Percentiles rank a stretch among this genome's conserved stretches.
Conservation (phyloP, 2,888 invertebrate species). For the Xestia ashworthii region DNA sequence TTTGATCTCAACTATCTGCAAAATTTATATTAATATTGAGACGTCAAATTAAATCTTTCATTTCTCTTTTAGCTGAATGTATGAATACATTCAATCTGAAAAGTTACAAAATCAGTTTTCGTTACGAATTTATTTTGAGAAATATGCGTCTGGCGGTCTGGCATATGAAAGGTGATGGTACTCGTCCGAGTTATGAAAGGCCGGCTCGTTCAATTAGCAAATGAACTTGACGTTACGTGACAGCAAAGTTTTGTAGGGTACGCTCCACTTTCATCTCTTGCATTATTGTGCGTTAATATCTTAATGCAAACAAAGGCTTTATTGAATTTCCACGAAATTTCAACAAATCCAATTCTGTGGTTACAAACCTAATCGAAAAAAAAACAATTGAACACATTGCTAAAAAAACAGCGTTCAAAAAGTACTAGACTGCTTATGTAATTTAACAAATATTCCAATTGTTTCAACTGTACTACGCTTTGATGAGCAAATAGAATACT, state of each 20-base stretch:
- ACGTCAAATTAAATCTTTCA: conserved; percentile 48
- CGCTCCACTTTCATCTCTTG: conserved; percentile 54
- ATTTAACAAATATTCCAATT: conserved; percentile 25
- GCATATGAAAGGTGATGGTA: conserved; percentile 62
- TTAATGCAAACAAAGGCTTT: conserved; percentile 11
- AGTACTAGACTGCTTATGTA: conserved; percentile 5
- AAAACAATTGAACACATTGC: not conserved
- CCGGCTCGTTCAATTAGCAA: conserved; percentile 71
- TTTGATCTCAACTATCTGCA: conserved; percentile 52
- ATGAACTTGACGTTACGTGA: conserved; percentile 74
- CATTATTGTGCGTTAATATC: conserved; percentile 17
- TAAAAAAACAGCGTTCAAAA: not conserved
- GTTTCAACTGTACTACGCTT: conserved; percentile 32
- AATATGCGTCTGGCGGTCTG: conserved; percentile 55
- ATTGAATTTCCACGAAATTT: not conserved
- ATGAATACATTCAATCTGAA: conserved; percentile 58
- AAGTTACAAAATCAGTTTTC: conserved; percentile 55
- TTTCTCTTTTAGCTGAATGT: conserved; percentile 55
- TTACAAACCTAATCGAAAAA: not conserved
- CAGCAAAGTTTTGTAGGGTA: conserved; percentile 59
- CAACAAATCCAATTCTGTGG: not conserved
- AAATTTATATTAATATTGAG: conserved; percentile 51
- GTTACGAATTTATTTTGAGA: conserved; percentile 59
- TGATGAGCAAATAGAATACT: conserved; percentile 25
- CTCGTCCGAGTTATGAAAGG: conserved; percentile 61